These are phyloP conservation scores for Portunus trituberculatus DNA, from an alignment of 1,140 invertebrate species.

Conservation along the genomic window DNA sequence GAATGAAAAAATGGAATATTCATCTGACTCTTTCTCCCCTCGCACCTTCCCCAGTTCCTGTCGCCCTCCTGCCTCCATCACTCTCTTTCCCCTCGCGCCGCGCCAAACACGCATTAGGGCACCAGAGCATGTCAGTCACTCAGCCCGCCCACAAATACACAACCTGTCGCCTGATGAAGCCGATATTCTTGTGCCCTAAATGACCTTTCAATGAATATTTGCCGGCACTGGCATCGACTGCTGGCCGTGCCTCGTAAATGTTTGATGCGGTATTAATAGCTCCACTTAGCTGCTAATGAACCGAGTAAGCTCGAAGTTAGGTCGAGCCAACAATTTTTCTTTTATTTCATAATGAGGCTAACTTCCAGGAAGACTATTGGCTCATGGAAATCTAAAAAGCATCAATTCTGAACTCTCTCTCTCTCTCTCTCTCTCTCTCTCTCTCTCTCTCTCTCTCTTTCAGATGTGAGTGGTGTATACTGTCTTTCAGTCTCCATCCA, in stretches of 20 bases:
- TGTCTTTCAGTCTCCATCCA: too few relatives aligned
- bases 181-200: constrained; percentile 32
- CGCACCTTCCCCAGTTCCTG: neutral
- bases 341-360: constrained; percentile 8
- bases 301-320: neutral
- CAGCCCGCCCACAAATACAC: constrained; percentile 28
- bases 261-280: constrained; percentile 1
- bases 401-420: neutral
- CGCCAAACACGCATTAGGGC: constrained; percentile 3
- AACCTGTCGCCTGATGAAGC: neutral
- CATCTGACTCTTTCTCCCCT: neutral
- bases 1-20: neutral
- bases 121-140: neutral
- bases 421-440: constrained; percentile 44
- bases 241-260: neutral
- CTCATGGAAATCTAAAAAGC: too few relatives aligned
- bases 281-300: constrained; percentile 8
- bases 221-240: neutral
- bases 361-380: neutral
- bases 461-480: neutral
- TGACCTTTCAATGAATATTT: constrained; percentile 30
- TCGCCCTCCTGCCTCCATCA: neutral
- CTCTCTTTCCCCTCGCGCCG: neutral
- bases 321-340: neutral
- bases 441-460: constrained; percentile 46